Evolutionary conservation across 2,888 invertebrate species (phyloP), one percentile per base, ranked within the genome.

Genomic region (Leistus spinibarbis): DNA sequence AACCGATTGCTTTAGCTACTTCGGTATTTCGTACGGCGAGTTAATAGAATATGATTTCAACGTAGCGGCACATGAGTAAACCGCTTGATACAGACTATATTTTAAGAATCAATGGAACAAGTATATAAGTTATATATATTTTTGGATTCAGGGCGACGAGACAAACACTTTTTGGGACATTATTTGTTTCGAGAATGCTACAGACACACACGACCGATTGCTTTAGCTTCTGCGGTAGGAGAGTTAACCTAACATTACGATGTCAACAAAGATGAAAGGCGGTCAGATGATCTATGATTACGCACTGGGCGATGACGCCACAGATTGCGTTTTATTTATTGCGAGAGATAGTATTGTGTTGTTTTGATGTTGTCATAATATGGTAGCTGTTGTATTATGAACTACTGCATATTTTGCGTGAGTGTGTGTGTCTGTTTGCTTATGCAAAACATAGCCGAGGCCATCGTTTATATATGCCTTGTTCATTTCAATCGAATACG

Each of bases 371-470:
- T 24, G 24, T 40, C 40, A 40, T 40, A 40, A 40, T 5, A 40
- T 40, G 10, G 7, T 40, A 13, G n/a, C n/a, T 40, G 24, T 40
- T 40, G 40, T 7, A 7, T 40, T 40, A 40, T 13, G 7, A 40
- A 10, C 10, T 10, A 40, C 40, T 40, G 40, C 1, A 7, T 40
- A 40, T 40, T 40, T 40, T 40, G 40, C n/a, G n/a, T 40, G 40
- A 7, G 40, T 40, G 40, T 7, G 40, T 40, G 1, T 40, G 40
- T 40, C 13, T 40, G 40, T 17, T 23, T 57, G 69, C 16, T 69
- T 13, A 40, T 56, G 71, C 71, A 54, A 71, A 71, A 71, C 71
- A 64, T 54, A 24, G 19, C 10, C 71, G 71, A 71, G 71, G 71
- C 64, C 64, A 66, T 20, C 54, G 69, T 23, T 24, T 13, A 9